These are phyloP conservation scores for Leucophenga varia DNA, from an alignment of 1,140 invertebrate species.

Conservation along the genomic window DNA sequence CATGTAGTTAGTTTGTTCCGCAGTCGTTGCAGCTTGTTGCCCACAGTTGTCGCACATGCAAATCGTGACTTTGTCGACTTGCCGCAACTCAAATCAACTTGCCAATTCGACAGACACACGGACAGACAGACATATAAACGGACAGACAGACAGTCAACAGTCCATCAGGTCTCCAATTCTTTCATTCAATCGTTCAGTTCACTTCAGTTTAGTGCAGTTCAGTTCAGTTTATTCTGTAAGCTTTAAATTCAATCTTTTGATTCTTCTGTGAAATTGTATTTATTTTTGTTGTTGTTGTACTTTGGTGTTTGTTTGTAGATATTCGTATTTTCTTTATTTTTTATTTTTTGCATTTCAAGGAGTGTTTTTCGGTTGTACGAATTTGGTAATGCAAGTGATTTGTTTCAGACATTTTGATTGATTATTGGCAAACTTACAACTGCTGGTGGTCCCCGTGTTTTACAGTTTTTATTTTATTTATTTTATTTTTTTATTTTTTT, in stretches of 20 bases:
- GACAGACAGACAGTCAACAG: conserved; percentile 11
- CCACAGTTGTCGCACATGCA: conserved; percentile 53
- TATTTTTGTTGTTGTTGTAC: too few relatives aligned
- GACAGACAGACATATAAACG: conserved; percentile 25
- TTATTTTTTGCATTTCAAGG: too few relatives aligned
- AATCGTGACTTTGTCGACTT: conserved; percentile 40
- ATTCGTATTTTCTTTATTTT: too few relatives aligned
- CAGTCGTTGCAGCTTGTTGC: conserved; percentile 21
- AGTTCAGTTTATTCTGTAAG: too few relatives aligned
- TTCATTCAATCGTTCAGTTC: conserved; percentile 19
- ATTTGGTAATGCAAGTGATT: conserved; percentile 40
- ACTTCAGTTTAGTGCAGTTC: background rate
- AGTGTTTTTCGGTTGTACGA: background rate
- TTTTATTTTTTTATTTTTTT: too few relatives aligned
- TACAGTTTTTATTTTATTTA: too few relatives aligned
- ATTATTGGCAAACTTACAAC: conserved; percentile 35
- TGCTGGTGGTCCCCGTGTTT: too few relatives aligned
- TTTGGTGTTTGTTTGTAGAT: too few relatives aligned
- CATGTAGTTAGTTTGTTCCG: conserved; percentile 6
- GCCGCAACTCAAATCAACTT: background rate
- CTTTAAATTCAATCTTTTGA: too few relatives aligned
- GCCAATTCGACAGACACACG: conserved; percentile 40
- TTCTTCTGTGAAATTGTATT: too few relatives aligned
- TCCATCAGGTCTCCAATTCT: too few relatives aligned
- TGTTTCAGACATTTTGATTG: conserved; percentile 55